Evolutionary conservation across 2,113 vertebrate species (phyloP).

Genomic region (Ictidomys tridecemlineatus): DNA sequence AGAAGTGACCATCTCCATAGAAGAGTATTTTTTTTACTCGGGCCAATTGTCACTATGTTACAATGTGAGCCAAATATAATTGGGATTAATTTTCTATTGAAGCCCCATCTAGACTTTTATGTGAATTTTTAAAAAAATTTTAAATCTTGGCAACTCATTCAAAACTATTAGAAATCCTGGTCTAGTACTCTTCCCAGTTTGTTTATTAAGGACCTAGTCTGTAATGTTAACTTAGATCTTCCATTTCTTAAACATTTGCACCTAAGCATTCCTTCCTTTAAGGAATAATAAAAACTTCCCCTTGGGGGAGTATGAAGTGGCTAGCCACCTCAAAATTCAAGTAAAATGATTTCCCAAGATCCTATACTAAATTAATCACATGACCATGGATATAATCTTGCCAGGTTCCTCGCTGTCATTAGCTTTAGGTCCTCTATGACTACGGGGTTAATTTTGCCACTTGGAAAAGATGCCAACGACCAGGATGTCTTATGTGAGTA

Average conservation of each 20-base stretch:
- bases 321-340: neutral
- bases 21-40: neutral
- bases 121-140: neutral
- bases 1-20: neutral
- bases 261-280: neutral
- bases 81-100: neutral
- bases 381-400: neutral
- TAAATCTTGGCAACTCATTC: neutral
- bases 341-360: neutral
- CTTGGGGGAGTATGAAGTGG: neutral
- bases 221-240: neutral
- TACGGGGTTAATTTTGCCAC: neutral
- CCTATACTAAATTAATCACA: neutral
- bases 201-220: neutral
- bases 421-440: neutral
- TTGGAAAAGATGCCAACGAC: neutral
- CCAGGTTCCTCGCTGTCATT: neutral
- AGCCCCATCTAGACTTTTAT: neutral
- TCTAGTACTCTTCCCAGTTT: neutral
- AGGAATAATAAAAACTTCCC: neutral
- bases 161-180: neutral
- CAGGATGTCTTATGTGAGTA: neutral
- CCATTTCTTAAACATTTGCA: neutral
- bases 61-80: neutral
- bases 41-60: neutral